A percentile compares a stretch with the other conserved stretches of the same genome.
phyloP scores from a whole-genome alignment of 2,113 vertebrate species.

The Hylia prasina region DNA sequence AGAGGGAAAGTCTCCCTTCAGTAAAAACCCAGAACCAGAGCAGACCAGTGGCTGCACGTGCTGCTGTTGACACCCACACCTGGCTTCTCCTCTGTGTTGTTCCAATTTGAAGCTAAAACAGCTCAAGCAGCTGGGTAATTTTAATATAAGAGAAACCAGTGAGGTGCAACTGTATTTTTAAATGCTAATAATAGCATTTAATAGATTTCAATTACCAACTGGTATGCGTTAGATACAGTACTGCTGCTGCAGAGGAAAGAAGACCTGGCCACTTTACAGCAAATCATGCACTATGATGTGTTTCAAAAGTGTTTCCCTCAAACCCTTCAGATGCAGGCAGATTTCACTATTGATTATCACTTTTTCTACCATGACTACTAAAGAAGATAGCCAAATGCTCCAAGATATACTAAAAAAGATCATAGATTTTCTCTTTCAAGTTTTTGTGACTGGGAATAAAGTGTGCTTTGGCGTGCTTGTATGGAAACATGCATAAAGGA shows the following conservation, averaged over 20 bases:
- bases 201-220: conserved; percentile 62
- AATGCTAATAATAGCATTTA: conserved; percentile 61
- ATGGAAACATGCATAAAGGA: background rate
- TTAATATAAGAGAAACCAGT: conserved; percentile 30
- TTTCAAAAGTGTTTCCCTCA: conserved; percentile 65
- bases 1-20: background rate
- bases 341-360: conserved; percentile 71
- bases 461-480: background rate
- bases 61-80: background rate
- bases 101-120: conserved; percentile 34
- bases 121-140: conserved; percentile 56
- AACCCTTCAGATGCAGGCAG: conserved; percentile 46
- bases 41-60: background rate
- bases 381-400: conserved; percentile 54
- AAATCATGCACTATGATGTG: conserved; percentile 56
- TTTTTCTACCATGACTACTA: conserved; percentile 48
- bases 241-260: conserved; percentile 62
- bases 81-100: background rate
- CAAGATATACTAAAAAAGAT: background rate
- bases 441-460: conserved; percentile 6
- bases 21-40: background rate
- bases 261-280: conserved; percentile 64
- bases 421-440: conserved; percentile 7
- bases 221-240: conserved; percentile 49
- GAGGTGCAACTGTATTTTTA: conserved; percentile 52